Evolutionary conservation across 2,888 invertebrate genomes (phyloP), one percentile per base, ranked within the genome.

Genomic region (Macrophya annulata): DNA sequence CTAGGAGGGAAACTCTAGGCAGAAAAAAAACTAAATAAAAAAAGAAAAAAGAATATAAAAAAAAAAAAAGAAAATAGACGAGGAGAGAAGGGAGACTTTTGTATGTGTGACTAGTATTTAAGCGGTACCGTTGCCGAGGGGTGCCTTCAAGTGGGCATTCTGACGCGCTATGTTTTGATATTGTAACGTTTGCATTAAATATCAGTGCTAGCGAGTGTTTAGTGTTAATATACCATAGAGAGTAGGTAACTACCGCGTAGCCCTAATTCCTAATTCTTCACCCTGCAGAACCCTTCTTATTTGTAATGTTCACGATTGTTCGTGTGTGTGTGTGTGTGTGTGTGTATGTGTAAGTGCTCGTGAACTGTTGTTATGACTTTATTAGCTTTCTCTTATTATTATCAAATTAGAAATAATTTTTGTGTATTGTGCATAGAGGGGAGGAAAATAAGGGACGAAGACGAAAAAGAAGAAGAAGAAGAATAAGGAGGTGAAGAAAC

Each of bases 171-270:
- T 90, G 90, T 91, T 91, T 91, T 91, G 90, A 91, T 92, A 92
- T 89, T 90, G 91, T 90, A 89, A 90, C 91, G 89, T 90, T 91
- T 92, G 89, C 90, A 91, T 92, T 91, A 89, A 92, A 90, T 91
- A 90, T 90, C 89, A 90, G 88, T 68, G 62, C 31, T 15, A 31
- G 21, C 48, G 25, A 17, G 45, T 74, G 48, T 71, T 25, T 65
- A 31, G 25, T 31, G 31, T 72, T 25, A 45, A 76, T 25, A 48
- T 21, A 25, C 40, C n/a, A 17, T 40, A 4, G 71, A 72, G 37
- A 72, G n/a, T 72, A 55, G 55, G 48, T 51, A 48, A 21, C 48
- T 48, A 76, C 48, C 48, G 25, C 48, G 48, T 48, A 77, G 25
- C 25, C 55, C 77, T 51, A 77, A 55, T 77, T 77, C 77, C 31